These are phyloP conservation scores for Drosophila albomicans DNA, from an alignment of 1,140 invertebrate species.

Conservation along the genomic window DNA sequence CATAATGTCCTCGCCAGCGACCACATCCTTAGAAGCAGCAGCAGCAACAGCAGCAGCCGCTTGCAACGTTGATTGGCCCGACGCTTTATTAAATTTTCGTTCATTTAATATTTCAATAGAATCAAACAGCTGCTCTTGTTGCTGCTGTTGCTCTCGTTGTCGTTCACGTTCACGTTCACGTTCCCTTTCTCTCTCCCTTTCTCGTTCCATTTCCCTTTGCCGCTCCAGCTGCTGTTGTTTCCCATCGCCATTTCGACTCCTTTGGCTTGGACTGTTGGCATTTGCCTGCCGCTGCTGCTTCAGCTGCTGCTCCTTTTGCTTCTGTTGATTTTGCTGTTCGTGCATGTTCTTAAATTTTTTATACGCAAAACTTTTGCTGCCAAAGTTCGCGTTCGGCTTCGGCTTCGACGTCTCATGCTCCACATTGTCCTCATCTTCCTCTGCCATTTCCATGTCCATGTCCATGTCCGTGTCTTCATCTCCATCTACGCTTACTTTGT, in stretches of 20 bases:
- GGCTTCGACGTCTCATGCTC: conserved; percentile 32
- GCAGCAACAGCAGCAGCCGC: not conserved
- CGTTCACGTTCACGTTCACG: not conserved
- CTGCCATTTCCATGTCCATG: not conserved
- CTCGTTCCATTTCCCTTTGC: not conserved
- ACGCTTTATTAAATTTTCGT: conserved; percentile 78
- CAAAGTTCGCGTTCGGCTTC: conserved; percentile 57
- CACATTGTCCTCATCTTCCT: conserved; percentile 8
- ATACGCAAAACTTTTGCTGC: conserved; percentile 70
- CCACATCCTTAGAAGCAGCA: not conserved
- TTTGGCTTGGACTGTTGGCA: conserved; percentile 20
- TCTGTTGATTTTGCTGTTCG: conserved; percentile 67
- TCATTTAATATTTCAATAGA: conserved; percentile 81
- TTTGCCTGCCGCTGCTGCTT: conserved; percentile 36
- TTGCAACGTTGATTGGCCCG: conserved; percentile 29
- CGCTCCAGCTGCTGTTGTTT: not conserved
- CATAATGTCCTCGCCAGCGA: conserved; percentile 44
- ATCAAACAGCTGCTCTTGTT: conserved; percentile 62
- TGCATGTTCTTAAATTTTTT: conserved; percentile 75
- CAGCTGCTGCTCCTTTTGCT: conserved; percentile 35
- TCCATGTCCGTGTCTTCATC: not conserved
- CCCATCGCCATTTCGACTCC: conserved; percentile 13
- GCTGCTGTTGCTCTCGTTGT: conserved; percentile 5
- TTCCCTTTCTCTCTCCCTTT: not conserved
- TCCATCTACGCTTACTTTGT: not conserved